These are phyloP conservation scores for Lathronympha strigana DNA, from an alignment of 2,888 invertebrate genomes.

Conservation along the genomic window DNA sequence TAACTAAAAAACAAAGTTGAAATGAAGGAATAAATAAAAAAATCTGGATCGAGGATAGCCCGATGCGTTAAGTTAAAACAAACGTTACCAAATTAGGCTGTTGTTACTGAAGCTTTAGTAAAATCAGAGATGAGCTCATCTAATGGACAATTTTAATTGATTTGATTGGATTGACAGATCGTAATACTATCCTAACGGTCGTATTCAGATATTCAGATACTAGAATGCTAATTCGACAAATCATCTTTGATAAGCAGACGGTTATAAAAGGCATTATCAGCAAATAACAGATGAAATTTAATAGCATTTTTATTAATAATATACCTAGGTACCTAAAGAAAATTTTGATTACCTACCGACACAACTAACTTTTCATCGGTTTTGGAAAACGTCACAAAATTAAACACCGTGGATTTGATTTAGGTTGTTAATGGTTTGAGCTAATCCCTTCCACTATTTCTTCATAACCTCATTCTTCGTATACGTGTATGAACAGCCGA, in stretches of 20 bases:
- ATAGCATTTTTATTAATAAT: too few relatives aligned
- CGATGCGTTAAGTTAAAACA: background rate
- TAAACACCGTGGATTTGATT: background rate
- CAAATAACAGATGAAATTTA: too few relatives aligned
- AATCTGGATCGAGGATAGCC: background rate
- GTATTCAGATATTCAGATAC: background rate
- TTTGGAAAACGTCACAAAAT: background rate
- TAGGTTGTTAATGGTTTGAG: background rate
- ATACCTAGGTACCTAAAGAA: too few relatives aligned
- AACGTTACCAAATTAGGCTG: background rate
- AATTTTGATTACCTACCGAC: too few relatives aligned
- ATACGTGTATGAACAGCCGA: conserved; percentile 29
- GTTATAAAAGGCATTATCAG: too few relatives aligned
- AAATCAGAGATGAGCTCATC: background rate
- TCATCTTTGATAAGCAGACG: background rate
- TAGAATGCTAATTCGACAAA: conserved; percentile 1
- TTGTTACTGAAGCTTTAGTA: background rate
- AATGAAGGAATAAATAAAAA: too few relatives aligned
- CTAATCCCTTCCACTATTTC: conserved; percentile 10
- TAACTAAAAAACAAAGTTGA: too few relatives aligned
- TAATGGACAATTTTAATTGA: conserved; percentile 1
- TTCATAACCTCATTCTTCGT: conserved; percentile 14
- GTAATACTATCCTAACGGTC: background rate
- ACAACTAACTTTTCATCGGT: background rate
- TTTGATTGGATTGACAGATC: conserved; percentile 2